phyloP scores from a whole-genome alignment of 2,113 vertebrate species.

The Anarrhichthys ocellatus region DNA sequence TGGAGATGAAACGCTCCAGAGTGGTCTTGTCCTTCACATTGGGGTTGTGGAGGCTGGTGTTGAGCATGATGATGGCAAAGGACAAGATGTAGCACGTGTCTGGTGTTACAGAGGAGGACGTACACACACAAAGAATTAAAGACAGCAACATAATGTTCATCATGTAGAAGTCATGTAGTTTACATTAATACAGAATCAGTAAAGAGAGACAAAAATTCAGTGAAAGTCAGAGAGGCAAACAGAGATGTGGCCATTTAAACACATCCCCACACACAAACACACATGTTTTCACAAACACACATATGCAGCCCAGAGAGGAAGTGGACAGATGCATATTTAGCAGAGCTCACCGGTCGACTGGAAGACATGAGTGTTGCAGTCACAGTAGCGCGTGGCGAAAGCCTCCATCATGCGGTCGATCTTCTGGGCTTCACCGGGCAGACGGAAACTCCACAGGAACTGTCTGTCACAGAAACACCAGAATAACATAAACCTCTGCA shows the following conservation, averaged over 20 bases:
- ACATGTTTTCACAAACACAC: neutral
- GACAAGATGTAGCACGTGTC: slow-evolving; percentile 98
- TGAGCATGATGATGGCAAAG: slow-evolving; percentile 97
- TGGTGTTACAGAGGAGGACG: slow-evolving; percentile 61
- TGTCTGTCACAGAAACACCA: slow-evolving; percentile 81
- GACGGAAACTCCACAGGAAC: slow-evolving; percentile 97
- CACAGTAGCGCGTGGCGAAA: slow-evolving; percentile 92
- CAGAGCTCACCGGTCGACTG: slow-evolving; percentile 90
- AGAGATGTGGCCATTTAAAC: neutral
- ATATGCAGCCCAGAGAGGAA: slow-evolving; percentile 6
- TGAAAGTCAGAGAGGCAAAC: neutral
- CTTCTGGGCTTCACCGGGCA: slow-evolving; percentile 97
- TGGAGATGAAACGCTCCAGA: slow-evolving; percentile 92
- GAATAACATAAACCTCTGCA: neutral
- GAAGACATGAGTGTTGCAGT: slow-evolving; percentile 90
- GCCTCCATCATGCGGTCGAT: slow-evolving; percentile 98
- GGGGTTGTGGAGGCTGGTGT: slow-evolving; percentile 97
- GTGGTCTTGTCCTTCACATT: slow-evolving; percentile 93
- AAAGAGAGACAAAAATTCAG: neutral
- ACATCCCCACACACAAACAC: neutral
- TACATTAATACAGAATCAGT: neutral
- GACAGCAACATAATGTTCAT: neutral
- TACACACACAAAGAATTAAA: slow-evolving; percentile 6
- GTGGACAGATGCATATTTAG: neutral
- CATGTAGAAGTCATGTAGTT: neutral